Base-by-base conservation (phyloP, 2,888 invertebrate species). In the Drosophila dives region DNA sequence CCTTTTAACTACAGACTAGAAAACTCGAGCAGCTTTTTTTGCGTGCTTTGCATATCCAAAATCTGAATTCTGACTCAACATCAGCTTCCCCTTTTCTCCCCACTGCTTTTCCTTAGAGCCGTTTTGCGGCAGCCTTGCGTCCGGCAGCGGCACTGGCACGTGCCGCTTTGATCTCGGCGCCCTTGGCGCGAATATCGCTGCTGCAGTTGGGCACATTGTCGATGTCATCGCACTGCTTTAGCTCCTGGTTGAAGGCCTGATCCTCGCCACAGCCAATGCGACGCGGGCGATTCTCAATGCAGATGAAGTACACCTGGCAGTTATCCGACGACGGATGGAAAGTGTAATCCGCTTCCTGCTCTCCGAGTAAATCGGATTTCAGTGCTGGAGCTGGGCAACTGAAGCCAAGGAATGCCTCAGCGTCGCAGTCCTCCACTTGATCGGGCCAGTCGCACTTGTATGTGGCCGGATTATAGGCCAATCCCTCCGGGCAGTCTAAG, bases 381-480 rank as follows among this genome's bases (percentile, higher is more conserved):
- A 79, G 82, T 2, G 26, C 79, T 10, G 68, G 70, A n/a, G 94
- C 94, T 0, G 97, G 97, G 89, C 97, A 98, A 17, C 94, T 94
- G 94, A 97, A 98, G 12, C 97, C 96, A 60, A 97, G 94, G 80
- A 88, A 93, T 2, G 97, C 95, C 94, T 97, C 97, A 58, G 96
- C 96, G 90, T 97, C 96, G 86, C 97, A 97, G 65, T 96, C 95
- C 5, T 95, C 92, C 0, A 97, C 97, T 92, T 96, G 95, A 93
- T 98, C 98, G 5, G 97, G 97, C 97, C 97, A 98, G 75, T 98
- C 97, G 91, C 98, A 98, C 61, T 96, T 95, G 91, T 97, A 96
- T 12, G 94, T 94, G 15, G 94, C 95, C 2, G 95, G 94, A 91
- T 95, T 96, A 93, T 95, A 97, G 11, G 97, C 97, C 60, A 98